These are phyloP conservation scores for Andrena flavipes DNA, from an alignment of 2,888 invertebrate genomes.

Conservation along the genomic window DNA sequence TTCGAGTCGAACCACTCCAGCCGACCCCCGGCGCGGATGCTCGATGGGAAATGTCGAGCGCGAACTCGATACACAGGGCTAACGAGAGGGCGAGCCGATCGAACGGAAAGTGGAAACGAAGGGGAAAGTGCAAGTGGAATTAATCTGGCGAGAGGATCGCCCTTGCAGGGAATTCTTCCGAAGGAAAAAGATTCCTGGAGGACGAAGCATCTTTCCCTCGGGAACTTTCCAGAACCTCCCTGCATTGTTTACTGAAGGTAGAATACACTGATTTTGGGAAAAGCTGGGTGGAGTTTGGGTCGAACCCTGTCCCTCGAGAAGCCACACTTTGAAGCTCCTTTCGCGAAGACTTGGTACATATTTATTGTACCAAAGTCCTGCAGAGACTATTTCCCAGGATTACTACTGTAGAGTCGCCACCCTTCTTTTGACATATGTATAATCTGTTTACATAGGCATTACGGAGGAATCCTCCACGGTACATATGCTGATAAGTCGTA, in stretches of 20 bases:
- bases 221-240: not conserved
- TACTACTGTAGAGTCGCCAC: too few relatives aligned
- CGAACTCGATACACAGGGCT: slow-evolving; percentile 65
- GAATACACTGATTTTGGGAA: not conserved
- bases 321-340: not conserved
- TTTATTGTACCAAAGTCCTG: too few relatives aligned
- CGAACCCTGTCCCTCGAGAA: not conserved
- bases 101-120: slow-evolving; percentile 26
- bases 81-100: slow-evolving; percentile 54
- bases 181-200: not conserved
- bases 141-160: slow-evolving; percentile 38
- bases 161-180: slow-evolving; percentile 32
- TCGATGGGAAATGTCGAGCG: slow-evolving; percentile 52
- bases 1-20: slow-evolving; percentile 43
- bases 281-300: not conserved
- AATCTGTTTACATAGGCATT: too few relatives aligned
- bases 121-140: slow-evolving; percentile 58
- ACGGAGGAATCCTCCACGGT: too few relatives aligned
- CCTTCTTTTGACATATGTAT: too few relatives aligned
- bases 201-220: not conserved
- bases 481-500: too few relatives aligned
- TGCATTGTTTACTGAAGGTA: not conserved
- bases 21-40: slow-evolving; percentile 25
- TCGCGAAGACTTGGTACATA: not conserved
- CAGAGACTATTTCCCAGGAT: too few relatives aligned